A percentile compares a stretch with the other conserved stretches of the same genome.
phyloP scores from a whole-genome alignment of 2,888 invertebrate species.

The Ceraclea dissimilis region DNA sequence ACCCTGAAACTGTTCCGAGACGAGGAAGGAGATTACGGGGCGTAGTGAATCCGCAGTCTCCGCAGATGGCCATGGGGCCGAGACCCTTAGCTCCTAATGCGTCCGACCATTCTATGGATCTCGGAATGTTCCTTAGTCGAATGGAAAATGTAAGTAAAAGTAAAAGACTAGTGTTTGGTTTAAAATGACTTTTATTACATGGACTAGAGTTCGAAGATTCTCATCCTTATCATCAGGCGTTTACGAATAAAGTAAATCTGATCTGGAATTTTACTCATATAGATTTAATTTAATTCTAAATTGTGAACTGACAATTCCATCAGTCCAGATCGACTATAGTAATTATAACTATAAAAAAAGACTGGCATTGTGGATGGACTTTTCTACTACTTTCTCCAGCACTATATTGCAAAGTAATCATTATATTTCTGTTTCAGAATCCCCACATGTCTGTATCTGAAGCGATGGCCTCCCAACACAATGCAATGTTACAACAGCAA shows the following conservation, averaged over 20 bases:
- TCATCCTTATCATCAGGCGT: too few relatives aligned
- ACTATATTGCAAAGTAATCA: too few relatives aligned
- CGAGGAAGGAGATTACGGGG: conserved; percentile 57
- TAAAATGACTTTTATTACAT: neutral
- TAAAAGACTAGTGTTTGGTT: neutral
- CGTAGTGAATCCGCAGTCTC: conserved; percentile 41
- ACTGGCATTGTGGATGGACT: too few relatives aligned
- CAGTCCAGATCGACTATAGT: too few relatives aligned
- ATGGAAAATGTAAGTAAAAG: conserved; percentile 12
- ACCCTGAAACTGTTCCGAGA: conserved; percentile 65
- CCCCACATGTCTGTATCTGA: conserved; percentile 17
- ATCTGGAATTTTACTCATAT: too few relatives aligned
- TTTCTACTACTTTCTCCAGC: too few relatives aligned
- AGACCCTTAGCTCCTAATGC: conserved; percentile 41
- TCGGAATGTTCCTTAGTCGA: conserved; percentile 12
- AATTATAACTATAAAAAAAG: too few relatives aligned
- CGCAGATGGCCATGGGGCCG: conserved; percentile 35
- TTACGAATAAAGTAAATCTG: too few relatives aligned
- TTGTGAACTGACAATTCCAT: too few relatives aligned
- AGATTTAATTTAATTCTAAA: too few relatives aligned
- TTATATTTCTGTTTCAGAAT: conserved; percentile 11
- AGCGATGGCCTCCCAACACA: conserved; percentile 12
- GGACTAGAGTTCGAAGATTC: too few relatives aligned
- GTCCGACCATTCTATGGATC: conserved; percentile 23
- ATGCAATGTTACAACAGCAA: conserved; percentile 12